Conservation (phyloP, 92 coral and sea anemone genomes). For the Zoanthus sansibaricus region DNA sequence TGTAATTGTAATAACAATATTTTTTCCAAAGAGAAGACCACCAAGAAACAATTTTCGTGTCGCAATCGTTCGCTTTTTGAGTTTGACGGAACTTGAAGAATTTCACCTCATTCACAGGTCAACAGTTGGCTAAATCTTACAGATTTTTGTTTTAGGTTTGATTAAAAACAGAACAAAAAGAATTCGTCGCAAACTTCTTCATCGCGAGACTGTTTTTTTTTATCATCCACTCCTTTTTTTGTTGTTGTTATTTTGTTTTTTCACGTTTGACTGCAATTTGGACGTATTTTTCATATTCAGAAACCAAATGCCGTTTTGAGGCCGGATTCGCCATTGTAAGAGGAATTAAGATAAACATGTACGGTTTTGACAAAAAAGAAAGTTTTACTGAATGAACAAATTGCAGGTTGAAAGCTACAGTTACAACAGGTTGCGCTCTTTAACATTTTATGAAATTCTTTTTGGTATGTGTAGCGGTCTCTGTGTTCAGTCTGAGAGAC, state of each 20-base stretch:
- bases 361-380: not conserved
- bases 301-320: not conserved
- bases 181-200: not conserved
- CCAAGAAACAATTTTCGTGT: conserved; percentile 31
- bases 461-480: not conserved
- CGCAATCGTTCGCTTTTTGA: not conserved
- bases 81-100: conserved; percentile 17
- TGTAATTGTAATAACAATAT: not conserved
- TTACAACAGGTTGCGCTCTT: not conserved
- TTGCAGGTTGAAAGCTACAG: not conserved
- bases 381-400: not conserved
- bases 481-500: not conserved
- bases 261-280: too few relatives aligned
- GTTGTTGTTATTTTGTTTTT: too few relatives aligned
- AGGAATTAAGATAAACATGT: not conserved
- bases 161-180: not conserved
- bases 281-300: not conserved
- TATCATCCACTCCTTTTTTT: too few relatives aligned
- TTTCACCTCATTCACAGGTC: conserved; percentile 34
- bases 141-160: not conserved
- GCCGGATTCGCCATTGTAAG: not conserved
- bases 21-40: not conserved
- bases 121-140: not conserved
- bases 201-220: too few relatives aligned
- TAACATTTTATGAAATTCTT: not conserved